These are phyloP conservation scores for Mesoclemmys tuberculata DNA, from an alignment of 2,113 vertebrate genomes.

Conservation along the genomic window DNA sequence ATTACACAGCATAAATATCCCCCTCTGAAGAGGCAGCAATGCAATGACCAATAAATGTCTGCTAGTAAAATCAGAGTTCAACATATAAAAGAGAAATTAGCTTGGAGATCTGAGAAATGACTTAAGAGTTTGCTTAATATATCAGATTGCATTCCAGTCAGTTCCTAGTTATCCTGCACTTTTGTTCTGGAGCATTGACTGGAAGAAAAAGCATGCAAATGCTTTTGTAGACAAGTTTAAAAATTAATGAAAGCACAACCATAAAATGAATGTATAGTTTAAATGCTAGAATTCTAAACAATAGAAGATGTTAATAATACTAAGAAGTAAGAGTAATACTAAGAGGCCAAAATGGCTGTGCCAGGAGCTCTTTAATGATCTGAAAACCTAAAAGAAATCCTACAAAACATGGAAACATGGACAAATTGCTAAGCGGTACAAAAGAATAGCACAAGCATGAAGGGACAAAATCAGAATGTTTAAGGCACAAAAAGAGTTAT, in stretches of 20 bases:
- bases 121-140: background rate
- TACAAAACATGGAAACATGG: background rate
- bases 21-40: background rate
- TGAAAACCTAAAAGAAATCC: background rate
- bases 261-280: background rate
- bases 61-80: background rate
- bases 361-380: background rate
- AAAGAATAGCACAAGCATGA: background rate
- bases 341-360: background rate
- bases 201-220: background rate
- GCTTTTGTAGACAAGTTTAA: background rate
- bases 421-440: background rate
- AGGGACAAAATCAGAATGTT: background rate
- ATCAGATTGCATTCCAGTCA: background rate
- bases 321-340: background rate
- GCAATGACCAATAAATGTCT: background rate
- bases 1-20: background rate
- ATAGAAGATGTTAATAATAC: background rate
- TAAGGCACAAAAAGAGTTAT: background rate
- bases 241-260: background rate
- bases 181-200: background rate
- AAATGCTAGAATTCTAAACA: background rate
- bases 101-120: background rate
- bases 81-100: background rate
- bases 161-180: background rate